Percentiles rank a stretch among this genome's conserved stretches.
Evolutionary conservation across 2,888 invertebrate species (phyloP).

Genomic region (Tachina lurida): DNA sequence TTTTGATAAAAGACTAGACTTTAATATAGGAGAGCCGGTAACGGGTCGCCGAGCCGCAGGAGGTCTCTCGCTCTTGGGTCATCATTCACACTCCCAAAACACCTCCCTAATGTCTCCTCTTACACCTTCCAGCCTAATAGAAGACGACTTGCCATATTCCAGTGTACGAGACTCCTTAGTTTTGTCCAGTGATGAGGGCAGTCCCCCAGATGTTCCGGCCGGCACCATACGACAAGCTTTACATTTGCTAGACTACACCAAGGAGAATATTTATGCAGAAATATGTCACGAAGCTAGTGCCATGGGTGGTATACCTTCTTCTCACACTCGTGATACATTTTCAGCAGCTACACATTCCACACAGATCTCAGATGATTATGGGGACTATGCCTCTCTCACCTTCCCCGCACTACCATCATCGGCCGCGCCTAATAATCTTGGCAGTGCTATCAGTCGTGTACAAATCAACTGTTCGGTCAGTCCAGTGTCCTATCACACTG

Average conservation of each 20-base stretch:
- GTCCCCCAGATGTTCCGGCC: conserved; percentile 55
- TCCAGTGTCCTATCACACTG: conserved; percentile 80
- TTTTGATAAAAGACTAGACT: conserved; percentile 74
- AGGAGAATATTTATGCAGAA: conserved; percentile 89
- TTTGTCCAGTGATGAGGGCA: conserved; percentile 76
- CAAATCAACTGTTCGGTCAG: conserved; percentile 80
- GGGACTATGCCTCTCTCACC: conserved; percentile 79
- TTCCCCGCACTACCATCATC: conserved; percentile 72
- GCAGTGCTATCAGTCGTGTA: conserved; percentile 80
- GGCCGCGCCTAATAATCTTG: conserved; percentile 70
- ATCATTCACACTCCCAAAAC: conserved; percentile 62
- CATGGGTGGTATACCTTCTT: conserved; percentile 73
- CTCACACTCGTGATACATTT: conserved; percentile 76
- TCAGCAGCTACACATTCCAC: conserved; percentile 76
- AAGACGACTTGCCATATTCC: conserved; percentile 88
- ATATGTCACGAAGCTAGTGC: conserved; percentile 84
- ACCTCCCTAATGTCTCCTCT: conserved; percentile 73
- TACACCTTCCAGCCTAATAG: conserved; percentile 78
- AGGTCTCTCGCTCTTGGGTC: conserved; percentile 77
- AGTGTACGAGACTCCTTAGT: conserved; percentile 87
- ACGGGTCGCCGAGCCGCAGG: conserved; percentile 79
- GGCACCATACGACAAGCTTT: conserved; percentile 74
- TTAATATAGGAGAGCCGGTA: conserved; percentile 78
- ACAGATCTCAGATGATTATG: conserved; percentile 76
- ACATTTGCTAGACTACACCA: conserved; percentile 78